Conservation (phyloP, 2,113 vertebrate species). For the Zosterops pallidus region DNA sequence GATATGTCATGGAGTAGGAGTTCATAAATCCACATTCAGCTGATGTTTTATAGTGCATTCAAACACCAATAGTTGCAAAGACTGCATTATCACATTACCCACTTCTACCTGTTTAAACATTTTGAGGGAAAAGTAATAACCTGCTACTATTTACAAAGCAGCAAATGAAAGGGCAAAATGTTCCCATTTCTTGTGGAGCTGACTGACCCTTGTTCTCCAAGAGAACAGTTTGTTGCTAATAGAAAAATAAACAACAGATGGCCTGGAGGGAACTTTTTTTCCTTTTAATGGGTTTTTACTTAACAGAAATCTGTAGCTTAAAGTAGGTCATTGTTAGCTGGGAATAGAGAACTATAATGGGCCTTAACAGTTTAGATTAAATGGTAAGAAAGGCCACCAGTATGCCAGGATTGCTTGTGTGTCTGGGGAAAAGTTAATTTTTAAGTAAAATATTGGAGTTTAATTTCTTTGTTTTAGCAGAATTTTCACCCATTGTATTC, state of each 20-base stretch:
- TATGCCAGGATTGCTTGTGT: background rate
- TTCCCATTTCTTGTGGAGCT: constrained; percentile 9
- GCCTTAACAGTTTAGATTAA: background rate
- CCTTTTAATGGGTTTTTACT: constrained; percentile 27
- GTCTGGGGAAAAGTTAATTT: background rate
- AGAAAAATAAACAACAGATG: constrained; percentile 68
- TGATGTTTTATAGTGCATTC: background rate
- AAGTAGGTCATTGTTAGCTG: constrained; percentile 48
- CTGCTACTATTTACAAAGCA: constrained; percentile 25
- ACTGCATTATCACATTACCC: background rate
- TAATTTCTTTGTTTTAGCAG: background rate
- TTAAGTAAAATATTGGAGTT: background rate
- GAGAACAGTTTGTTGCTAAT: constrained; percentile 53
- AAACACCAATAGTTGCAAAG: background rate
- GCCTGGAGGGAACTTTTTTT: constrained; percentile 3
- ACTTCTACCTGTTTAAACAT: constrained; percentile 25
- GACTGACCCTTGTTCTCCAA: constrained; percentile 27
- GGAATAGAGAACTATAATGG: background rate
- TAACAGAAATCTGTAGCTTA: background rate
- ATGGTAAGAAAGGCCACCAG: background rate
- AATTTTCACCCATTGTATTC: background rate
- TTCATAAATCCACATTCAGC: background rate
- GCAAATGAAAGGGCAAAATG: constrained; percentile 21
- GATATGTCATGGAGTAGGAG: background rate
- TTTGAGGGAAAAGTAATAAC: background rate